These are phyloP conservation scores for Tetramorium alpestre DNA, from an alignment of 1,140 invertebrate species.

Conservation along the genomic window DNA sequence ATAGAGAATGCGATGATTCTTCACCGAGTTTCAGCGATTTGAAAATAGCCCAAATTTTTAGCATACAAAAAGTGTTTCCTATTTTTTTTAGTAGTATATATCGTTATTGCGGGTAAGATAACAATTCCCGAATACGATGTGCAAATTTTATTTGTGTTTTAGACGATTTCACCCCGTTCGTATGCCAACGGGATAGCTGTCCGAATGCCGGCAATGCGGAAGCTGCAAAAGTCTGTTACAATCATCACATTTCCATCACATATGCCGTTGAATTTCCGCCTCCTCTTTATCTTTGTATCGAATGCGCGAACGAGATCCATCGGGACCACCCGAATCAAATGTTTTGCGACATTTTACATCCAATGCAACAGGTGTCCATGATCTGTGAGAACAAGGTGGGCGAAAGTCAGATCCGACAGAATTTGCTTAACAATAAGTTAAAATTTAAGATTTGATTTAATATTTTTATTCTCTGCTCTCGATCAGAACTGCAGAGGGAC, in stretches of 20 bases:
- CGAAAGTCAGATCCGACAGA: neutral
- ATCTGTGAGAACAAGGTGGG: constrained; percentile 98
- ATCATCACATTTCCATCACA: constrained; percentile 94
- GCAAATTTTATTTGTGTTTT: constrained; percentile 46
- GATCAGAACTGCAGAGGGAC: constrained; percentile 95
- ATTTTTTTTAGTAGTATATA: neutral
- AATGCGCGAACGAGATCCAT: constrained; percentile 97
- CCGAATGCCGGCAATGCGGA: constrained; percentile 93
- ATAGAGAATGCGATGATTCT: too few species aligned
- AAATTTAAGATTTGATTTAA: neutral
- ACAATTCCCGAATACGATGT: neutral
- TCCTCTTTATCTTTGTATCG: constrained; percentile 97
- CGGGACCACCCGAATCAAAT: constrained; percentile 93
- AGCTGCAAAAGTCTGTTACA: constrained; percentile 96
- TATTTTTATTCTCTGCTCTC: neutral
- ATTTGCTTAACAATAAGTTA: neutral
- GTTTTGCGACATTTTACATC: constrained; percentile 96
- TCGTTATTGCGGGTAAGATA: neutral
- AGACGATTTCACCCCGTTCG: constrained; percentile 91
- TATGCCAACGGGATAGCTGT: constrained; percentile 95
- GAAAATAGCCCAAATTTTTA: too few species aligned
- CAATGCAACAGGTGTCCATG: constrained; percentile 97
- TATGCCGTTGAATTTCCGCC: constrained; percentile 95
- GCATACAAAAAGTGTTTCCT: too few species aligned
- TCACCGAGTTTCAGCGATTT: too few species aligned